Evolutionary conservation across 2,113 vertebrate genomes (phyloP), one percentile per base, ranked within the genome.

Genomic region (Anoplopoma fimbria): DNA sequence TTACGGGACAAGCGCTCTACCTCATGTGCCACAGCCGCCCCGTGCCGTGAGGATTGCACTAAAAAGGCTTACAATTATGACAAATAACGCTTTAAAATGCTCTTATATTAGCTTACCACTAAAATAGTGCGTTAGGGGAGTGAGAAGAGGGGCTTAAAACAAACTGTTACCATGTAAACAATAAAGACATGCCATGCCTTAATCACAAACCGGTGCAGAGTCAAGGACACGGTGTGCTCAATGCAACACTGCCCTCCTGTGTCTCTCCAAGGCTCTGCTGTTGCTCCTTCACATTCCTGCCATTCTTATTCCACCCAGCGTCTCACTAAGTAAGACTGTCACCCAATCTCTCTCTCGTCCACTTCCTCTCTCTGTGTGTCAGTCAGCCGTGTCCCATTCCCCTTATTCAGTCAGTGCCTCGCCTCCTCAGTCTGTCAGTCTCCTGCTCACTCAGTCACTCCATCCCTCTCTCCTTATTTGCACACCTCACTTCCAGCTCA

Each of bases 191-290:
- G 29, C 31, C 31, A 29, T 31, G 47, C 72, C 19, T 61, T 27
- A 61, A 21, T 27, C 27, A 2, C 27, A 58, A 81, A 63, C n/a
- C 29, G 2, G 1, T 29, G n/a, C 57, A 76, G 31, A 36, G 13
- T 60, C 1, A n/a, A 27, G 33, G 19, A 1, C 58, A 58, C 63
- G 3, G 2, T 19, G 69, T 77, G 77, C 60, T 84, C 51, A 57
- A 7, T 77, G 51, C 86, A 89, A 91, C 82, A 91, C 87, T 91
- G 93, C 93, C 90, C 90, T 72, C 93, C 5, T 55, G 89, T 88
- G 93, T 55, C 65, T 33, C 0, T 6, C 6, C 31, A 1, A 3
- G 9, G 55, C 49, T 23, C 1, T 0, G 25, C 62, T 61, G 55
- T 9, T 1, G 5, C 27, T 29, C 62, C 38, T 21, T 68, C 69